Base-by-base conservation (phyloP, 2,113 vertebrate genomes). In the Pelmatolapia mariae region DNA sequence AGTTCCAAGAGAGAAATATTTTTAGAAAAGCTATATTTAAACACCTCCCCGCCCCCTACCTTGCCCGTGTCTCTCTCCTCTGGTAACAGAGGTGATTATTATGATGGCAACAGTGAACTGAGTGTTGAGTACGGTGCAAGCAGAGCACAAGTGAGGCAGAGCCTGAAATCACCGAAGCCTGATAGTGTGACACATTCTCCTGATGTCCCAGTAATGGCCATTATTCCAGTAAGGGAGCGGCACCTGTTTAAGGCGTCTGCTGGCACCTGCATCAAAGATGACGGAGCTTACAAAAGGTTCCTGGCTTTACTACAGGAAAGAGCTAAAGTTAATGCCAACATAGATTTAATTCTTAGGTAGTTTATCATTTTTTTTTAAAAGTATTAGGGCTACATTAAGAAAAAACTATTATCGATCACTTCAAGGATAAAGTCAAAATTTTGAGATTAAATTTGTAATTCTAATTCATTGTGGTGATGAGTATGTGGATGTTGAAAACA, bases 11-110 rank as follows among this genome's bases (percentile, higher is more conserved):
- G 71, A 83, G 53, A 83, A 89, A 82, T 91, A 95, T 93, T 93
- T 89, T 90, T 93, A 92, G 91, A 61, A 9, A 13, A 18, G 84
- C 87, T 94, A 89, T 93, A 83, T 93, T 92, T 93, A 87, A 52
- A 82, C 84, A 38, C 59, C 80, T 43, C 52, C 54, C 52, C 56
- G 68, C 86, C 61, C 83, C 87, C 83, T 71, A 91, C 90, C 86
- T 89, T 18, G 18, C 45, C 59, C 86, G 50, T 16, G 40, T 86
- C 61, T 80, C 43, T 82, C 80, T 86, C 57, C 22, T 82, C 22
- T 84, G 61, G 38, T 85, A 89, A 85, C 83, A 50, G 71, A 50
- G 79, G 88, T 85, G 33, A 87, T 87, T 91, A 88, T 84, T 83
- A 81, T 71, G 81, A 87, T 15, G 16, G 80, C 4, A 5, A 53